phyloP scores from a whole-genome alignment of 2,113 vertebrate species.

The Proterorhinus semilunaris region DNA sequence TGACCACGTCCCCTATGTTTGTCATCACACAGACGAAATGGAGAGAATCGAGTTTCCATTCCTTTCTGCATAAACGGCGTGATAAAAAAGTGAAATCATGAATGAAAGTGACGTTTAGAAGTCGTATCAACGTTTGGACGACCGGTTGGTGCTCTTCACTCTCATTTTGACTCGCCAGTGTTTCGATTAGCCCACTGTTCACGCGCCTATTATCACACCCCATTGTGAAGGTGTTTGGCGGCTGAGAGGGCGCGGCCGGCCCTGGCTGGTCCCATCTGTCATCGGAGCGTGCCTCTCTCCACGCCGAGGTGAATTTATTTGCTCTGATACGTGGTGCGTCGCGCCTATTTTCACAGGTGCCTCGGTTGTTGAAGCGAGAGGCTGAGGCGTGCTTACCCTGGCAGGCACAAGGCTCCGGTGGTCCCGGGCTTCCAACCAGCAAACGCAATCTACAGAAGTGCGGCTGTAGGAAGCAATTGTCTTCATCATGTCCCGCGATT shows the following conservation, averaged over 20 bases:
- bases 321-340: slow-evolving; percentile 69
- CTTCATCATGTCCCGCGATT: slow-evolving; percentile 27
- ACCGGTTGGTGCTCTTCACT: slow-evolving; percentile 16
- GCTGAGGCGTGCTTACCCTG: slow-evolving; percentile 61
- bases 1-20: too few relatives aligned
- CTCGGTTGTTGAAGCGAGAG: slow-evolving; percentile 67
- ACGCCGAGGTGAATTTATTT: slow-evolving; percentile 70
- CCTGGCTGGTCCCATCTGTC: slow-evolving; percentile 68
- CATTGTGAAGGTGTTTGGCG: slow-evolving; percentile 48
- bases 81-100: too few relatives aligned
- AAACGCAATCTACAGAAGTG: slow-evolving; percentile 5
- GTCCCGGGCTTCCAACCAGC: slow-evolving; percentile 60
- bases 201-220: slow-evolving; percentile 25
- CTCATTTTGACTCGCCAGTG: background rate
- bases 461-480: slow-evolving; percentile 23
- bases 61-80: too few relatives aligned
- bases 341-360: slow-evolving; percentile 77
- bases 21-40: too few relatives aligned
- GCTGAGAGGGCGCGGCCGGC: slow-evolving; percentile 35
- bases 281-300: slow-evolving; percentile 55
- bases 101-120: too few relatives aligned
- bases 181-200: slow-evolving; percentile 2
- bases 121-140: too few relatives aligned
- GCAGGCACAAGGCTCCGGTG: slow-evolving; percentile 64
- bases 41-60: too few relatives aligned